Percentiles rank a stretch among this genome's conserved stretches.
These are phyloP conservation scores for Gymnobelideus leadbeateri DNA, from an alignment of 2,113 vertebrate species.

Conservation along the genomic window DNA sequence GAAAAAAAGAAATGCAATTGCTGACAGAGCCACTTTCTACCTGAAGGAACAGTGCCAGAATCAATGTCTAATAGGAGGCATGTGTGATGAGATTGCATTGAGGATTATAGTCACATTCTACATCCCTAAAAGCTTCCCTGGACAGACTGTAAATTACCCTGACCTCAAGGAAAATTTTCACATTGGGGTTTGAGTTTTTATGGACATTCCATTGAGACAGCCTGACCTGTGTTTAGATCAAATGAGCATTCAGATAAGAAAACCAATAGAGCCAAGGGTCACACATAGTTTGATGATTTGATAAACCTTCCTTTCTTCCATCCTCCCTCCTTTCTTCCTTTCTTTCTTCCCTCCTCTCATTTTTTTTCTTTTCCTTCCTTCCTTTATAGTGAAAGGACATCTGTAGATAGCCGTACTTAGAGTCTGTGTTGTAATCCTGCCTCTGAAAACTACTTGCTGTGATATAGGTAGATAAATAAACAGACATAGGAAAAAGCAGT, in stretches of 20 bases:
- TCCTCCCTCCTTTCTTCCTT: not conserved
- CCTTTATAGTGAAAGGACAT: not conserved
- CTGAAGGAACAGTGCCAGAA: slow-evolving; percentile 72
- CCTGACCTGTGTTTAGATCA: slow-evolving; percentile 60
- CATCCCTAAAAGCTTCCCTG: slow-evolving; percentile 71
- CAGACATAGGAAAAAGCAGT: not conserved
- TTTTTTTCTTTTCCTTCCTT: not conserved
- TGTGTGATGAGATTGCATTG: slow-evolving; percentile 48
- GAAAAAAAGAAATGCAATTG: slow-evolving; percentile 48
- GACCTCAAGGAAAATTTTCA: slow-evolving; percentile 74
- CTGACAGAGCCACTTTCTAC: slow-evolving; percentile 69
- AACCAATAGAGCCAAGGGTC: slow-evolving; percentile 37
- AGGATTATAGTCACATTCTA: slow-evolving; percentile 48
- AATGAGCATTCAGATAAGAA: slow-evolving; percentile 59
- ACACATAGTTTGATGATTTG: slow-evolving; percentile 21
- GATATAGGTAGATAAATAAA: too few species aligned
- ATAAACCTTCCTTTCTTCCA: not conserved
- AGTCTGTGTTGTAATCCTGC: not conserved
- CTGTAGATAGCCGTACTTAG: not conserved
- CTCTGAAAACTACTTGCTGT: not conserved
- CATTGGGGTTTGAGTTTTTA: slow-evolving; percentile 70
- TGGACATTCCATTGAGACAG: slow-evolving; percentile 38
- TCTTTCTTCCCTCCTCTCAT: too few species aligned
- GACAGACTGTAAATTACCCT: slow-evolving; percentile 73
- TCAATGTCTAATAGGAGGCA: slow-evolving; percentile 75